Evolutionary conservation across 2,888 invertebrate genomes (phyloP), one percentile per base, ranked within the genome.

Genomic region (Gastrophysa polygoni): DNA sequence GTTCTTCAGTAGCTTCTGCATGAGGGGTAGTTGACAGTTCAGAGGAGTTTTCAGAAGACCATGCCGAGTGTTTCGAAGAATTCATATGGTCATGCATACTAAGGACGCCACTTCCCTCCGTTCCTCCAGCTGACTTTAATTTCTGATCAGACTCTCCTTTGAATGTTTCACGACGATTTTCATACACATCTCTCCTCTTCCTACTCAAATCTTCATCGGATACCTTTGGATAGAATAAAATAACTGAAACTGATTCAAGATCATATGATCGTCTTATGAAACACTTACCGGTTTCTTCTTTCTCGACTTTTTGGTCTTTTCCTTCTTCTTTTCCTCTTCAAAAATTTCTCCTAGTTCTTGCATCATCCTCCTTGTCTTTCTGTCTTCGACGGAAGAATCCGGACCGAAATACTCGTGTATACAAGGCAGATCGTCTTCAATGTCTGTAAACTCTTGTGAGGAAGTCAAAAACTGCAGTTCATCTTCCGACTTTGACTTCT

Each of bases 321-420:
- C 61, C 59, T 61, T 63, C 28, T 43, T 52, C 49, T 44, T 66
- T 60, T 20, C 55, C 18, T 21, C 46, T 1, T 48, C 43, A 46
- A 24, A 51, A 18, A 28, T 43, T 34, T 64, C 64, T 11, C 61
- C 59, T 28, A 61, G 21, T 54, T 64, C 61, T 32, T 47, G 57
- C 6, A 47, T 29, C 7, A 34, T 18, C 28, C 20, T 62, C 7
- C 29, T 48, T 8, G 24, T 32, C 11, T 59, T 64, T 4, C 50
- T 60, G 17, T 56, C 59, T 7, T 52, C 20, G 17, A 46, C 18
- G 24, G 51, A 49, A 21, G 47, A 32, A 4, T 49, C 38, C 5
- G 63, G 56, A 17, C 67, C 68, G 48, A 65, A 68, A 55, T 57
- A 72, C 57, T 73, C 73, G 10, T 71, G 71, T 32, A 72, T 73